Evolutionary conservation across 2,113 vertebrate species (phyloP).

Genomic region (Pomatorhinus ruficollis): DNA sequence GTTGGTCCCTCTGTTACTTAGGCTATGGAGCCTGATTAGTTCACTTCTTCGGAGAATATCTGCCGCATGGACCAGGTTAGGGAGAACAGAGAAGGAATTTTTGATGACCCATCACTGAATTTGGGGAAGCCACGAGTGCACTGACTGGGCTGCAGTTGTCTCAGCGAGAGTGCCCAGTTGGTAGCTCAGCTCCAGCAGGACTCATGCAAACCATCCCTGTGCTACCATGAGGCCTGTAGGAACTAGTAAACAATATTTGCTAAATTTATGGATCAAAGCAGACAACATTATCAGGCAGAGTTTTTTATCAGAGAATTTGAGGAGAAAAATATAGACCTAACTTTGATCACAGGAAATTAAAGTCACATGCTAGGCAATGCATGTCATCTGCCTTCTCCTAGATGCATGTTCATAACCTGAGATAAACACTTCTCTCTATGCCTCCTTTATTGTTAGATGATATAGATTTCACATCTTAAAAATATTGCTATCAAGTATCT

Average conservation of each 20-base stretch:
- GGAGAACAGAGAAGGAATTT: not conserved
- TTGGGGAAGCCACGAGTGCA: not conserved
- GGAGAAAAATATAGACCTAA: not conserved
- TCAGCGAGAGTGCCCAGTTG: accelerated
- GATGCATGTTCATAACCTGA: not conserved
- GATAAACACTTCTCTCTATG: constrained; percentile 37
- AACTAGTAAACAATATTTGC: not conserved
- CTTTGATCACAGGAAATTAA: constrained; percentile 49
- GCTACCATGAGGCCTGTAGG: not conserved
- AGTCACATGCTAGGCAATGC: not conserved
- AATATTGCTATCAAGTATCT: constrained; percentile 65
- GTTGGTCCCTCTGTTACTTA: not conserved
- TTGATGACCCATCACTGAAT: not conserved
- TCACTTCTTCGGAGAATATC: not conserved
- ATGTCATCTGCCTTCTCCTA: not conserved
- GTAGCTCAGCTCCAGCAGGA: not conserved
- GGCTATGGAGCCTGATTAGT: not conserved
- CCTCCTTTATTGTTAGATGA: constrained; percentile 40
- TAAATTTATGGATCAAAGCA: constrained; percentile 1
- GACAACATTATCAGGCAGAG: constrained; percentile 5
- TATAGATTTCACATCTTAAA: constrained; percentile 59
- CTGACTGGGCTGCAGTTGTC: accelerated
- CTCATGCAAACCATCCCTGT: not conserved
- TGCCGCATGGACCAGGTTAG: not conserved
- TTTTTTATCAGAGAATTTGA: not conserved